Evolutionary conservation across 2,113 vertebrate species (phyloP).

Genomic region (Pelobates fuscus): DNA sequence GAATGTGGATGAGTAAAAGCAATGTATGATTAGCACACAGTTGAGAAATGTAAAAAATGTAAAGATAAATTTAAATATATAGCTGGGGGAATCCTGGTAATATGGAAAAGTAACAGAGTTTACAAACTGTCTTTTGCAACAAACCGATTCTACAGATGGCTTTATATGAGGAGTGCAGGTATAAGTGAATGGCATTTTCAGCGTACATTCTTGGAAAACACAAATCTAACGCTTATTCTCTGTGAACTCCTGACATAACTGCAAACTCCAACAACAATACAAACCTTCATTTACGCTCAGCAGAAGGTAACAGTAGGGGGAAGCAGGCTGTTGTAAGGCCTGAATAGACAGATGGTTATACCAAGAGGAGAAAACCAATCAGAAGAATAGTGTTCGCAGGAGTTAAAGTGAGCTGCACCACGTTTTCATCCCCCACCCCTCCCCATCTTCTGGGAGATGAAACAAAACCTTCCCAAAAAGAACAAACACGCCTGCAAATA

Average conservation of each 20-base stretch:
- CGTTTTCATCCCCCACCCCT: constrained; percentile 41
- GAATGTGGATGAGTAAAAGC: too few species aligned
- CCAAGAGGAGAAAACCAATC: constrained; percentile 46
- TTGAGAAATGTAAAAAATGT: too few species aligned
- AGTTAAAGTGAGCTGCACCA: constrained; percentile 52
- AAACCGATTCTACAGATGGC: too few species aligned
- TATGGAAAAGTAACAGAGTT: too few species aligned
- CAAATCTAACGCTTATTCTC: constrained; percentile 48
- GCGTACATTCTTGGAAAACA: too few species aligned
- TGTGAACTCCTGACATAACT: constrained; percentile 24
- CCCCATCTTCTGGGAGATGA: constrained; percentile 42
- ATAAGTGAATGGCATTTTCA: too few species aligned
- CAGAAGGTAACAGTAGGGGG: constrained; percentile 43
- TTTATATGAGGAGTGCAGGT: too few species aligned
- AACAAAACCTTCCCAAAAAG: constrained; percentile 24
- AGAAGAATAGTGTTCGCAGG: constrained; percentile 43
- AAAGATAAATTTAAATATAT: too few species aligned
- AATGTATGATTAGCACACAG: too few species aligned
- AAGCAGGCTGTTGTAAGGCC: constrained; percentile 32
- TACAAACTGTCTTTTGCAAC: too few species aligned
- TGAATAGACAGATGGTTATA: constrained; percentile 47
- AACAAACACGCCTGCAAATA: constrained; percentile 38
- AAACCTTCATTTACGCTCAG: constrained; percentile 39
- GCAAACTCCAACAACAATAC: constrained; percentile 46
- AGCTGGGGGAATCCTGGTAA: too few species aligned